Base-by-base conservation (phyloP, 53 echinoderm and acorn worm species). In the Henricia sp. region DNA sequence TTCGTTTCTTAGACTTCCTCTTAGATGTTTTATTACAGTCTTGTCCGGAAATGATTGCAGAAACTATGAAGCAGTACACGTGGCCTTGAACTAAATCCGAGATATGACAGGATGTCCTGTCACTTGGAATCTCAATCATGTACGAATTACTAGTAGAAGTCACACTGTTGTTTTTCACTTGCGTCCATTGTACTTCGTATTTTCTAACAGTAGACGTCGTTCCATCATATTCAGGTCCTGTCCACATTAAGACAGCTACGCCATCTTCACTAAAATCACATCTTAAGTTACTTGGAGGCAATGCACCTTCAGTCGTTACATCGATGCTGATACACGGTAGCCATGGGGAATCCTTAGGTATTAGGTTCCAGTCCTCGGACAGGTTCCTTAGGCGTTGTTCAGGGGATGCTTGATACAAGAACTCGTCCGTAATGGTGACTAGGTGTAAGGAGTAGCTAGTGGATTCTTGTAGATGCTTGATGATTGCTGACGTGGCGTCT, bases 361-460 rank as follows among this genome's bases (percentile, higher is more conserved):
- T 54, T 10, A 57, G 42, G 38, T 53, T 78, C 93, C 93, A 93
- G 25, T 83, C 67, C 12, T 85, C 72, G 1, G 93, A 85, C 38
- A 93, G 84, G 38, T 53, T 66, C 16, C 82, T 44, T 20, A 50
- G 52, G 29, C 85, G 77, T 20, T 70, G 50, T 14, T 53, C 37
- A 0, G 85, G 82, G 26, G 38, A 72, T 32, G 28, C 38, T 40
- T 85, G 56, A 23, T 93, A 77, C 52, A 93, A 93, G 71, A 84
- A 93, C 42, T 93, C 93, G 53, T 93, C 90, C 12, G 93, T 93
- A 60, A 93, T 72, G 27, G 91, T 84, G 37, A 93, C 84, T 1
- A 93, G 85, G 46, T 91, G 77, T 25, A 91, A 41, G 48, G 70
- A 41, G 67, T 93, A 93, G 23, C 52, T 50, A 10, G 88, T 74